These are phyloP conservation scores for Pangasius larnaudii DNA, from an alignment of 2,797 vertebrate genomes.

Conservation along the genomic window DNA sequence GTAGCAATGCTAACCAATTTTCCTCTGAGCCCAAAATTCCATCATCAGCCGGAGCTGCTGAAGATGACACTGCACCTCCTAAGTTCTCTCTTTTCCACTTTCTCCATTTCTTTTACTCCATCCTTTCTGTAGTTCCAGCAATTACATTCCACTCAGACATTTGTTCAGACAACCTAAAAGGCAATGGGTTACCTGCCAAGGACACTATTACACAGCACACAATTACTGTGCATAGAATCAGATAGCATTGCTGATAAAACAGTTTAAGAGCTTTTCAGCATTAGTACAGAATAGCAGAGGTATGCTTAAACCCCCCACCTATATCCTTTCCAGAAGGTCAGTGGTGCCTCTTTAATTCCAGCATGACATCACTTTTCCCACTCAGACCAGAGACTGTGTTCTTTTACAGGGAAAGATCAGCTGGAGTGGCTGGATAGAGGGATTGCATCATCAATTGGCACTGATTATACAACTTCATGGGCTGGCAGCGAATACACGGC, in stretches of 20 bases:
- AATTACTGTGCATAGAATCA: conserved; percentile 59
- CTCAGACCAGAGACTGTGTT: conserved; percentile 47
- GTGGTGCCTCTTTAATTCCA: conserved; percentile 57
- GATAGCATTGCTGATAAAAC: conserved; percentile 63
- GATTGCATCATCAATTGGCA: conserved; percentile 70
- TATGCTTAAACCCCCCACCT: conserved; percentile 43
- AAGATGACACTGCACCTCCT: conserved; percentile 46
- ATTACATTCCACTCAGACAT: conserved; percentile 67
- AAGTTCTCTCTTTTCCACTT: conserved; percentile 30
- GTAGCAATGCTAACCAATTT: conserved; percentile 49
- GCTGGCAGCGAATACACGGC: conserved; percentile 52
- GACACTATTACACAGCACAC: conserved; percentile 59
- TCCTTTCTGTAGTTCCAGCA: conserved; percentile 56
- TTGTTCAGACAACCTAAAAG: conserved; percentile 63
- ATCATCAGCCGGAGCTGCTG: conserved; percentile 57
- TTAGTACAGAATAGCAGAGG: conserved; percentile 56
- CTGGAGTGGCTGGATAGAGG: conserved; percentile 60
- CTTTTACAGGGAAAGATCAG: conserved; percentile 71
- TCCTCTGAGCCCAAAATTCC: conserved; percentile 62
- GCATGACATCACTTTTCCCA: conserved; percentile 67
- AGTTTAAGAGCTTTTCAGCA: conserved; percentile 18
- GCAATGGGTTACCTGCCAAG: conserved; percentile 61
- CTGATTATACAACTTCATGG: conserved; percentile 60
- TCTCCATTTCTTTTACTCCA: conserved; percentile 44
- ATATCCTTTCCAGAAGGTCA: conserved; percentile 59